Evolutionary conservation across 2,113 vertebrate species (phyloP), one percentile per base, ranked within the genome.

Genomic region (Carassius gibelio): DNA sequence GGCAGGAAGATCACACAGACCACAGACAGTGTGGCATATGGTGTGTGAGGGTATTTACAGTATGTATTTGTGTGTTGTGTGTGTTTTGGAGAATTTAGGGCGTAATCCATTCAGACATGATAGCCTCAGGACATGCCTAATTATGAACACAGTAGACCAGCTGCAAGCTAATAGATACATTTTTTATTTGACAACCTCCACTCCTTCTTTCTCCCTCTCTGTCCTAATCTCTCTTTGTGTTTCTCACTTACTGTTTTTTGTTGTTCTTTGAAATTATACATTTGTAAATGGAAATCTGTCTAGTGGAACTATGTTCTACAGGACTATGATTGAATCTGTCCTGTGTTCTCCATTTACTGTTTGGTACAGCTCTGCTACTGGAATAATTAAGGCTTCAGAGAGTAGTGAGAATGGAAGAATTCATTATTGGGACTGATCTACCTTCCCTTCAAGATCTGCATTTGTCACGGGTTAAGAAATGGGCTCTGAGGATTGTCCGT

Each of bases 131-230:
- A 83, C 15, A 80, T 17, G 68, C n/a, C 50, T 87, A 83, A 87
- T 87, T 83, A 83, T 50, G 64, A 82, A 74, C 71, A 86, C 30
- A 75, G 38, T 15, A 85, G 79, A 79, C 50, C 81, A 83, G 81
- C 72, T 69, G 85, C 80, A 55, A 69, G 62, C 82, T 62, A 72
- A 69, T 30, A 59, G 26, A 38, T 38, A 34, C 42, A 52, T 45
- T 26, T 48, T 78, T 75, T 62, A 30, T 76, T 75, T 84, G 26
- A 64, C 77, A 80, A 15, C 59, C 36, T 19, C 36, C 42, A 38
- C 69, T 64, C 2, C 11, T 3, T 69, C 36, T 68, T 23, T 80
- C 61, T 68, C 36, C 62, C 72, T 68, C 3, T 50, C 52, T 34
- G 66, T 64, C 42, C 17, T 26, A 6, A 8, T 59, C 68, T 19